Conservation (phyloP, 2,888 invertebrate species). For the Crossocerus cetratus region DNA sequence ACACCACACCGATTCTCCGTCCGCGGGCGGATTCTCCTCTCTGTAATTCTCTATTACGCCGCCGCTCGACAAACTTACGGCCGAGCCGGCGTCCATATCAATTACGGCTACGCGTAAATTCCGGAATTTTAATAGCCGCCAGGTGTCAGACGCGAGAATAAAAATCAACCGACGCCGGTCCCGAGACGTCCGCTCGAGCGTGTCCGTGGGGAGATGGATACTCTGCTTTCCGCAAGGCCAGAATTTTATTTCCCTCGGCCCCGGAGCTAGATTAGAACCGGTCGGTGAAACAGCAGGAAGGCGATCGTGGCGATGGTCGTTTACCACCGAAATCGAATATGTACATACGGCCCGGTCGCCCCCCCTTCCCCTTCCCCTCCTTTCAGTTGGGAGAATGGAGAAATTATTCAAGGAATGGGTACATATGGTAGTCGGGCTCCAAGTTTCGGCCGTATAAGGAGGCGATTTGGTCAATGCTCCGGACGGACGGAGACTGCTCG, state of each 20-base stretch:
- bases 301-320: no score
- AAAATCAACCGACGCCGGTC: background rate
- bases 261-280: no score
- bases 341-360: no score
- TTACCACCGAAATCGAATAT: background rate
- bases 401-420: conserved; percentile 3
- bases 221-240: no score
- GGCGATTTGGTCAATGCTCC: background rate
- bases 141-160: conserved; percentile 41
- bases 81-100: conserved; percentile 14
- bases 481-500: conserved; percentile 20
- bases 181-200: background rate
- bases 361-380: background rate
- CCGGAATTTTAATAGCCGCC: conserved; percentile 44
- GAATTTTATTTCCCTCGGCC: no score
- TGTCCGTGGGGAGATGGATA: no score
- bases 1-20: conserved; percentile 19
- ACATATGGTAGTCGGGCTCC: background rate
- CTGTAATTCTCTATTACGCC: conserved; percentile 51
- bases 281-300: no score
- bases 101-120: conserved; percentile 45
- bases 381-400: background rate
- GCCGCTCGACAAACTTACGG: conserved; percentile 18
- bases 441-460: background rate
- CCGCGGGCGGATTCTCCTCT: conserved; percentile 48